phyloP scores from a whole-genome alignment of 2,113 vertebrate genomes.

The Tylochromis polylepis region DNA sequence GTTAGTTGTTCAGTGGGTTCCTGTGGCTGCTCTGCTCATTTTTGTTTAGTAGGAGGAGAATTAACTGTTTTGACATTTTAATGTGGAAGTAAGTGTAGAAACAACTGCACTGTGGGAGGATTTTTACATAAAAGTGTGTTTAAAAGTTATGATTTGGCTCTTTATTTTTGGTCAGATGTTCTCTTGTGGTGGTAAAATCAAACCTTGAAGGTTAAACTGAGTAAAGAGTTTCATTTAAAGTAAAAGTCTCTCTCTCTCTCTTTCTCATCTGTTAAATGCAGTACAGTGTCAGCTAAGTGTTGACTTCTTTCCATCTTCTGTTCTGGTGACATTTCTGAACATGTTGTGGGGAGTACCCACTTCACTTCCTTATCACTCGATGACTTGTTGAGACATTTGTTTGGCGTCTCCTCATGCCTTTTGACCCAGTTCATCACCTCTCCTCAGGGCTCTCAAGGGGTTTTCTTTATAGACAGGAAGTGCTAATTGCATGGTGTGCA shows the following conservation, averaged over 20 bases:
- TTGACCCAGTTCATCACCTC: conserved; percentile 26
- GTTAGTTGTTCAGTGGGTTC: not conserved
- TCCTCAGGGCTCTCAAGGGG: not conserved
- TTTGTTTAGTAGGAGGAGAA: not conserved
- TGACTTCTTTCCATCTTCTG: not conserved
- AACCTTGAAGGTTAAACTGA: too few species aligned
- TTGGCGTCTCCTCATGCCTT: not conserved
- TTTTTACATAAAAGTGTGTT: not conserved
- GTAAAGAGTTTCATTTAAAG: not conserved
- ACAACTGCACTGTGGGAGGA: not conserved
- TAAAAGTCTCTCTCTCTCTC: not conserved
- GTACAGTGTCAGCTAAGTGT: not conserved
- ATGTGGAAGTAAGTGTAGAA: not conserved
- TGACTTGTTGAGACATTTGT: not conserved
- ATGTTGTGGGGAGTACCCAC: not conserved
- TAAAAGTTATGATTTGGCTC: not conserved
- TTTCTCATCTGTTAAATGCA: not conserved
- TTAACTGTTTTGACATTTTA: not conserved
- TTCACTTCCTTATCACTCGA: not conserved
- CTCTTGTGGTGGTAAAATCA: not conserved
- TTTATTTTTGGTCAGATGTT: not conserved
- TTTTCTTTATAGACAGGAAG: conserved; percentile 33
- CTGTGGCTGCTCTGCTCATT: not conserved
- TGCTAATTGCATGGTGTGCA: conserved; percentile 5
- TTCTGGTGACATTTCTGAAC: not conserved